Base-by-base conservation (phyloP, 1,140 invertebrate genomes). In the Lutraria rhynchaena region DNA sequence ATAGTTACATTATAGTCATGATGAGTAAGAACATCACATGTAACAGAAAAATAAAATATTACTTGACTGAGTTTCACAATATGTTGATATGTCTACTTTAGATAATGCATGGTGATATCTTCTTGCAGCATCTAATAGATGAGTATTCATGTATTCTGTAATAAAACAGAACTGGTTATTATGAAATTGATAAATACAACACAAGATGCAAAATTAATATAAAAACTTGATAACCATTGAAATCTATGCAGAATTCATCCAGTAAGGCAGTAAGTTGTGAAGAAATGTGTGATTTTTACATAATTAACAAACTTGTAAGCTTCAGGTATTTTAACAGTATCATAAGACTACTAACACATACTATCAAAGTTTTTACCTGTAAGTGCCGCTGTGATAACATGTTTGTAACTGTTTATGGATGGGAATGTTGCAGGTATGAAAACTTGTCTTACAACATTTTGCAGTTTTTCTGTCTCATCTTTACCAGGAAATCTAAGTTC, bases 141-240 rank as follows among this genome's bases (percentile, higher is more conserved):
- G 84, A 11, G 89, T 85, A 80, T 89, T 90, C n/a, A 89, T 19
- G 60, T 89, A 86, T 60, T 89, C 87, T 90, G 86, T 53, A 84
- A 86, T 80, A 15, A 73, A 33, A 24, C 9, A 37, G 11, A 27
- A 71, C 22, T n/a, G n/a, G n/a, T n/a, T n/a, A n/a, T n/a, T n/a
- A n/a, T n/a, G n/a, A n/a, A n/a, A n/a, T n/a, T n/a, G n/a, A n/a
- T n/a, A n/a, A n/a, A n/a, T n/a, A n/a, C n/a, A n/a, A n/a, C n/a
- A n/a, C n/a, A n/a, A n/a, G n/a, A n/a, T n/a, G n/a, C n/a, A n/a
- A n/a, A n/a, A n/a, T n/a, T n/a, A n/a, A n/a, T n/a, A n/a, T n/a
- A n/a, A n/a, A n/a, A n/a, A n/a, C n/a, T n/a, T n/a, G n/a, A n/a
- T n/a, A n/a, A n/a, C n/a, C n/a, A n/a, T n/a, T n/a, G n/a, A n/a